Evolutionary conservation across 2,888 invertebrate genomes (phyloP), one percentile per base, ranked within the genome.

Genomic region (Andrena camellia): DNA sequence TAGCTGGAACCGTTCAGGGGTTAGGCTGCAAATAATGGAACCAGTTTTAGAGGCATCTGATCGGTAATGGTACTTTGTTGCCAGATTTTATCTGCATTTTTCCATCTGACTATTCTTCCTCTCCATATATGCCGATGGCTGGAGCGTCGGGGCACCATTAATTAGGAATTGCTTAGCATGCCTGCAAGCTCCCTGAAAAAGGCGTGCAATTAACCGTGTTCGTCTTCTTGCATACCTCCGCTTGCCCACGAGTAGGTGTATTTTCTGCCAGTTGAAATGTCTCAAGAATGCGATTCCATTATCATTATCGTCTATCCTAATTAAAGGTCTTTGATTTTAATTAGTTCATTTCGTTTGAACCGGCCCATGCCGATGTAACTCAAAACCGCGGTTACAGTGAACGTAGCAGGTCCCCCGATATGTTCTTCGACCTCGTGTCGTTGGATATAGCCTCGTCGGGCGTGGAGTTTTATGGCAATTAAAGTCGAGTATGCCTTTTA

Each of bases 61-160:
- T 64, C 64, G 8, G 63, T 59, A 66, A 60, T 59, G 72, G 72
- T 52, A 59, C 50, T 71, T 77, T 77, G 72, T 77, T 66, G 48
- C 64, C 72, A 72, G 72, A 77, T 77, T 72, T 66, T 66, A 72
- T 66, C 77, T 57, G 13, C 10, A 71, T 64, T 71, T 71, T 77
- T 77, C 29, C 23, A 50, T 69, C 42, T 33, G 31, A 7, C 33
- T 33, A 68, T 75, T 75, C 74, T 75, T 62, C 35, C 17, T 52
- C 70, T 62, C 69, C 75, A 52, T 75, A 62, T 52, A 75, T 17
- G 75, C 69, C 35, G 69, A n/a, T 35, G n/a, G 69, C 20, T 52
- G 29, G 60, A 62, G 26, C 50, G 26, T n/a, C 69, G 35, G 60
- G 23, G 33, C 20, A 72, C 75, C 62, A 75, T 75, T 75, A 75